Evolutionary conservation across 64 coral and sea anemone species (phyloP), one percentile per base, ranked within the genome.

Genomic region (Dendrophyllia cribrosa): DNA sequence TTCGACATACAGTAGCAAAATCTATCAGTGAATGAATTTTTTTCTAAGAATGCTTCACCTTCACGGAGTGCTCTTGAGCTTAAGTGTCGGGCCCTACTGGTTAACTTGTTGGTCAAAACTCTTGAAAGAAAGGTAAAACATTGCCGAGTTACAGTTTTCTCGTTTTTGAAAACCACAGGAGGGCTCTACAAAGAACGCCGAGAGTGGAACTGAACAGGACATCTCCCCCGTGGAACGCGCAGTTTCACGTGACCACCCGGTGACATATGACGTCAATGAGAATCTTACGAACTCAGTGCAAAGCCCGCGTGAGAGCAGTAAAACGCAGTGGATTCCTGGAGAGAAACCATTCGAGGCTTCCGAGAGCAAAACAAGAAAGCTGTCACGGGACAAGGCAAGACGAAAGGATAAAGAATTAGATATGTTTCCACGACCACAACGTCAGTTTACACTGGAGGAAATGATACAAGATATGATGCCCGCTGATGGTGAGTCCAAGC

Each of bases 401-500:
- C 20, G 14, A 82, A 70, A 82, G 49, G 75, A 81, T 9, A 89
- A 91, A 53, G 88, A 91, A 45, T 7, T 74, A 66, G 89, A 83
- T n/a, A 23, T 9, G 4, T 83, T 82, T 70, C 77, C 89, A 21
- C 48, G 77, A 24, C 58, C 51, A 11, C 89, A 70, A 74, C 65
- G 75, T 9, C 60, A 83, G 58, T 72, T 70, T 17, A 73, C 78
- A 14, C 53, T 91, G 14, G 89, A 91, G 9, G 89, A 91, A 82
- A 91, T 91, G 66, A 91, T 85, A 17, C 15, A 58, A 59, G 89
- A 91, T 44, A 91, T 91, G 89, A 20, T 91, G 48, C 69, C 89
- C 7, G 55, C n/a, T 7, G 64, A 83, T 5, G 66, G 43, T 0
- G 76, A 66, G 59, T 11, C 24, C 47, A 23, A 79, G 61, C 47